These are phyloP conservation scores for Drosophila pectinifera DNA, from an alignment of 1,140 invertebrate species.

Conservation along the genomic window DNA sequence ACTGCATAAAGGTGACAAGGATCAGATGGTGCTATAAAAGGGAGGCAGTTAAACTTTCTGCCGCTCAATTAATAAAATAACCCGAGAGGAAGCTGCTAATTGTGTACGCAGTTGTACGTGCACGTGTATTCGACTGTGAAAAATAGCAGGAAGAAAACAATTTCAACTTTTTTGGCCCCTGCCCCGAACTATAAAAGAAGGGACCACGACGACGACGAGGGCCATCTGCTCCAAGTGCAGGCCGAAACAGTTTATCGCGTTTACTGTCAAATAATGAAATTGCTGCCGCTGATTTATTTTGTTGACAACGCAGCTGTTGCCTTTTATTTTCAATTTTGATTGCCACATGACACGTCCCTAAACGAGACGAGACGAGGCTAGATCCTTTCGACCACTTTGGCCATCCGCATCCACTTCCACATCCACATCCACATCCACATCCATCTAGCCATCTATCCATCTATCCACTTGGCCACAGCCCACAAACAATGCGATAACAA, in stretches of 20 bases:
- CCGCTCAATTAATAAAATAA: constrained; percentile 82
- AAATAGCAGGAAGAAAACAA: constrained; percentile 39
- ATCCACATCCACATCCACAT: constrained; percentile 7
- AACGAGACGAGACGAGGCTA: constrained; percentile 21
- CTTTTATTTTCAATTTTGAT: constrained; percentile 84
- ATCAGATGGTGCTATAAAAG: constrained; percentile 39
- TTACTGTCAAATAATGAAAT: constrained; percentile 84
- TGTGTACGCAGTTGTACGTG: constrained; percentile 57
- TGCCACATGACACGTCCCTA: constrained; percentile 55
- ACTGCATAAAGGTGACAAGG: constrained; percentile 9
- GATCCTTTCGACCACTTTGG: constrained; percentile 39
- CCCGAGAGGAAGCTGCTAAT: constrained; percentile 79
- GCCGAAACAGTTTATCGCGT: constrained; percentile 79
- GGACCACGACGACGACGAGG: background rate
- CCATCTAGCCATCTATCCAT: constrained; percentile 24
- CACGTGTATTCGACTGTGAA: constrained; percentile 44
- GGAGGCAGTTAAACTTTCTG: constrained; percentile 66
- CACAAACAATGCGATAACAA: constrained; percentile 79
- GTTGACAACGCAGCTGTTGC: constrained; percentile 81
- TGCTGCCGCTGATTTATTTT: constrained; percentile 80
- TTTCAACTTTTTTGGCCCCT: constrained; percentile 29
- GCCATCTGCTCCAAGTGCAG: constrained; percentile 30
- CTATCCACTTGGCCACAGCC: constrained; percentile 66
- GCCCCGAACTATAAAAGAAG: constrained; percentile 14
- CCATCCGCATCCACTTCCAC: too few relatives aligned